Percentiles rank a stretch among this genome's conserved stretches.
Evolutionary conservation across 2,113 vertebrate genomes (phyloP).

Genomic region (Anoura caudifer): DNA sequence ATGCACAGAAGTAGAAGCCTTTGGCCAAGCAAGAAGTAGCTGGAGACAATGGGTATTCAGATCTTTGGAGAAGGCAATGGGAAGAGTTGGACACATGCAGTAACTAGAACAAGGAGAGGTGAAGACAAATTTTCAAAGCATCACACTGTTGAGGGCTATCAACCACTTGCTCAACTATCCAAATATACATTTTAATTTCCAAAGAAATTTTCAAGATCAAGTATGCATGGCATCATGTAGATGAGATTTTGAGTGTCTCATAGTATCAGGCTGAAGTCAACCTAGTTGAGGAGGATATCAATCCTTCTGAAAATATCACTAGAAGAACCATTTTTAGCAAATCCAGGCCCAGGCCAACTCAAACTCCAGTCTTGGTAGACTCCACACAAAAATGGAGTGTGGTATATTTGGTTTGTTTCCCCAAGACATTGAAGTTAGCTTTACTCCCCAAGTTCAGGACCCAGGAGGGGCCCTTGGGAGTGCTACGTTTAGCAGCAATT

Average conservation of each 20-base stretch:
- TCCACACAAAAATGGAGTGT: background rate
- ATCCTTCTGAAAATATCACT: background rate
- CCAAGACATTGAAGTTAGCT: background rate
- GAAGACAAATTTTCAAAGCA: background rate
- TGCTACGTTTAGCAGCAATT: background rate
- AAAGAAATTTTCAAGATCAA: background rate
- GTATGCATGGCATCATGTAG: background rate
- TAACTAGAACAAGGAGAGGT: background rate
- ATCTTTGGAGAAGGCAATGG: background rate
- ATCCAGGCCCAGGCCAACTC: background rate
- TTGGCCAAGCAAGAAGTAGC: background rate
- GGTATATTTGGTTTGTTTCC: background rate
- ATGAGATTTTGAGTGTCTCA: background rate
- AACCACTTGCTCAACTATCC: background rate
- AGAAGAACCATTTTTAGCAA: slow-evolving; percentile 1
- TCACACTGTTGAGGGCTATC: background rate
- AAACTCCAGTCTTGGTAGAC: background rate
- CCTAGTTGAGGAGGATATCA: background rate
- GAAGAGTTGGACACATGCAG: background rate
- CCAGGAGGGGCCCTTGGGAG: background rate
- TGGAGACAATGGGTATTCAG: background rate
- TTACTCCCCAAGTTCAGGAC: background rate
- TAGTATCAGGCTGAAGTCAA: background rate
- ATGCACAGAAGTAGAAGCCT: background rate
- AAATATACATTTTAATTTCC: background rate